Evolutionary conservation across 2,113 vertebrate species (phyloP).

Genomic region (Sylvietta virens): DNA sequence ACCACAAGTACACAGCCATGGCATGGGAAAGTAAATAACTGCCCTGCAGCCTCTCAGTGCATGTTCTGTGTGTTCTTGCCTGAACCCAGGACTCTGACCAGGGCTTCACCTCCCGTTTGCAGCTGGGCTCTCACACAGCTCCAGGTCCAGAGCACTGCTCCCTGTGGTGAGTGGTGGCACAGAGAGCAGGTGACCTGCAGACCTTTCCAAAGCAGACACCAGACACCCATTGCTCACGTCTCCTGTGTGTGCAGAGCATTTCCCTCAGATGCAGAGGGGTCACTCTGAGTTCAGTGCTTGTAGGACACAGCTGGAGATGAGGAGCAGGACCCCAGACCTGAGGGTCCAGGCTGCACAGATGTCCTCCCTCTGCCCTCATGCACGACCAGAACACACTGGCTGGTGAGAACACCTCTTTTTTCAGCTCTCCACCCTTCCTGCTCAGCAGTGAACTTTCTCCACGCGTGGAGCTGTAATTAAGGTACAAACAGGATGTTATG

Average conservation of each 20-base stretch:
- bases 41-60: not conserved
- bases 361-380: not conserved
- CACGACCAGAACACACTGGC: not conserved
- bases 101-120: fast-evolving
- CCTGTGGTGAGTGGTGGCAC: not conserved
- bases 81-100: not conserved
- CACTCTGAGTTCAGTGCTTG: fast-evolving
- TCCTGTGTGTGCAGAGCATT: not conserved
- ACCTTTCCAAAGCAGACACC: not conserved
- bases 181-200: not conserved
- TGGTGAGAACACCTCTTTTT: not conserved
- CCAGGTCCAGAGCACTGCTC: not conserved
- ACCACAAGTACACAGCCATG: not conserved
- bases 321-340: not conserved
- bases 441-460: not conserved
- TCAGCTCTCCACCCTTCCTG: not conserved
- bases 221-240: not conserved
- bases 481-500: not conserved
- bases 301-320: not conserved
- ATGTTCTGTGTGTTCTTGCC: not conserved
- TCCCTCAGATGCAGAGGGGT: no score
- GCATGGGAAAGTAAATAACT: not conserved
- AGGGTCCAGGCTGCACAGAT: not conserved
- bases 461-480: not conserved
- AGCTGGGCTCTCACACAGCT: not conserved